Evolutionary conservation across 2,113 vertebrate genomes (phyloP), one percentile per base, ranked within the genome.

Genomic region (Oostethus manadensis): DNA sequence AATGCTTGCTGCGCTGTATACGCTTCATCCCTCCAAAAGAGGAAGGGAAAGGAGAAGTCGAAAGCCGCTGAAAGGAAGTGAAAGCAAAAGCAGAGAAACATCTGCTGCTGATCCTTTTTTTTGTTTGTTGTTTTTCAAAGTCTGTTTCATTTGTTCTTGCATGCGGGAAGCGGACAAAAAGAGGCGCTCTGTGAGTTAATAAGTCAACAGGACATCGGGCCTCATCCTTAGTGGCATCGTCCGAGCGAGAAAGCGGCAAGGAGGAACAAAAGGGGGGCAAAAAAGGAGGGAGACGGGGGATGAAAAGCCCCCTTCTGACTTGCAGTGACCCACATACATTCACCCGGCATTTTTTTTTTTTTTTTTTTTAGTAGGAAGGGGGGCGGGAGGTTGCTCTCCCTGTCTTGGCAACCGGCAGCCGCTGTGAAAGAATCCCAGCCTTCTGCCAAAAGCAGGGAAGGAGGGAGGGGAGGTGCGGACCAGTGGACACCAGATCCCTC

Each of bases 21-120:
- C 23, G 5, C 23, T 26, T 26, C 23, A 26, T 26, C 23, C 23
- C 2, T 26, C 3, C 23, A 76, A 85, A 89, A 85, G 86, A 85
- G 86, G 87, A 89, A 90, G 82, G 63, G 88, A 89, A 90, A 89
- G 87, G 83, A 85, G 87, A 90, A 88, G 86, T 85, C 10, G 53
- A 59, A 64, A 58, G 61, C 47, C 61, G 64, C 51, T 81, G 83
- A 87, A 82, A 87, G 86, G 88, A 90, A 90, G 87, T 87, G 86
- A 89, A 82, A 90, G 66, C 58, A 74, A 69, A 72, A 84, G 80
- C 82, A 84, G 38, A 5, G 56, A 70, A 88, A 88, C 88, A 88
- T 88, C 87, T 89, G 87, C 85, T 87, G 66, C 56, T 68, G 70
- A 83, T 84, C 75, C 80, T 76, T 80, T 78, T 83, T 83, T 50